Percentiles rank a stretch among this genome's conserved stretches.
Evolutionary conservation across 2,113 vertebrate genomes (phyloP).

Genomic region (Oryzias curvinotus): DNA sequence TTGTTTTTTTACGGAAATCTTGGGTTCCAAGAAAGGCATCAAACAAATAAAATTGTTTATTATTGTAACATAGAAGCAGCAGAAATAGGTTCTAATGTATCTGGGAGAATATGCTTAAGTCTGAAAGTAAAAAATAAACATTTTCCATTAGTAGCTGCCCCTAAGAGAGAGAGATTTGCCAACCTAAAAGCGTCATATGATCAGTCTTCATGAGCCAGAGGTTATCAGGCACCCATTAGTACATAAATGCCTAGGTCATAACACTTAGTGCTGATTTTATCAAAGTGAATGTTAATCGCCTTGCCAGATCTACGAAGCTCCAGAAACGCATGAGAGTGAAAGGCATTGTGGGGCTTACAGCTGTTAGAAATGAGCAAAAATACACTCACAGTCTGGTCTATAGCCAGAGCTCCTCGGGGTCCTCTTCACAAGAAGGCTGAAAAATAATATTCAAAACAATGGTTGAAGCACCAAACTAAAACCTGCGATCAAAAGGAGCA

Average conservation of each 20-base stretch:
- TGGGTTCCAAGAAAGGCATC: too few species aligned
- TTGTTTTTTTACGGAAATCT: too few species aligned
- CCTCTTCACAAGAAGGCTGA: constrained; percentile 81
- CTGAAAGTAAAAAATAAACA: constrained; percentile 36
- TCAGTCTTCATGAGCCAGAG: constrained; percentile 25
- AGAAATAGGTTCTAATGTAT: too few species aligned
- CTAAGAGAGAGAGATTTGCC: constrained; percentile 67
- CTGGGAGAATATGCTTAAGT: constrained; percentile 12
- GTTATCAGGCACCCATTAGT: constrained; percentile 31
- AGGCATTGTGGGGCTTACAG: constrained; percentile 4
- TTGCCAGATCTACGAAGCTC: constrained; percentile 6
- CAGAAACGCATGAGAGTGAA: neutral
- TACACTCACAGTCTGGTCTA: constrained; percentile 82
- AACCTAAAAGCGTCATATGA: constrained; percentile 75
- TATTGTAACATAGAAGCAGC: too few species aligned
- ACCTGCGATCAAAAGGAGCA: neutral
- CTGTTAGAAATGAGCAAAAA: neutral
- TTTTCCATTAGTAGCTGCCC: constrained; percentile 53
- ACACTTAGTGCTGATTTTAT: constrained; percentile 33
- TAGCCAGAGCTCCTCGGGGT: constrained; percentile 81
- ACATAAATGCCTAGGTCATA: constrained; percentile 29
- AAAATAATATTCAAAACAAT: constrained; percentile 20
- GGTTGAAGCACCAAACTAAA: neutral
- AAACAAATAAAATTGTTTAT: too few species aligned
- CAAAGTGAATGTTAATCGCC: constrained; percentile 44